Percentiles rank a stretch among this genome's conserved stretches.
Conservation (phyloP, 2,888 invertebrate species). For the Conistra vaccinii region DNA sequence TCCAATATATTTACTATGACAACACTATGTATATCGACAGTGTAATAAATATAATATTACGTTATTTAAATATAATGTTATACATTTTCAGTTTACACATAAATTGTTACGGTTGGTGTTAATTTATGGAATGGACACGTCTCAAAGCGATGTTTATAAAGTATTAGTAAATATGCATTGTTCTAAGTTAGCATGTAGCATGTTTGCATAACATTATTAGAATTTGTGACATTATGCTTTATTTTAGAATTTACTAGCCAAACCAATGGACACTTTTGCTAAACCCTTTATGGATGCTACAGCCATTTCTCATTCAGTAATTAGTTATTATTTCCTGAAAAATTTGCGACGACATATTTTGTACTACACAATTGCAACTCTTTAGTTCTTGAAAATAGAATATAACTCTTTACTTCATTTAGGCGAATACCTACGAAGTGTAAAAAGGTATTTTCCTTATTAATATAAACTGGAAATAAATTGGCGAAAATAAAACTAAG, state of each 20-base stretch:
- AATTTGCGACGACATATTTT: not conserved
- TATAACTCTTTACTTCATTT: not conserved
- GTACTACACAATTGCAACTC: not conserved
- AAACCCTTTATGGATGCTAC: not conserved
- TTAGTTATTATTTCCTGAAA: too few relatives aligned
- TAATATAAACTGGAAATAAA: not conserved
- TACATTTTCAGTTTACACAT: conserved; percentile 3
- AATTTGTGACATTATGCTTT: not conserved
- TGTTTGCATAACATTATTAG: conserved; percentile 15
- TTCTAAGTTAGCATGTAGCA: conserved; percentile 6
- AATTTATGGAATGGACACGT: conserved; percentile 43
- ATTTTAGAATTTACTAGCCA: conserved; percentile 8
- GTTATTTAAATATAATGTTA: conserved; percentile 19
- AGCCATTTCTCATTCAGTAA: not conserved
- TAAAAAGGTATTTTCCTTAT: not conserved
- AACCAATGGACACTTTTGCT: not conserved
- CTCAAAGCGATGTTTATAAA: conserved; percentile 11
- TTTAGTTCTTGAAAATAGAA: not conserved
- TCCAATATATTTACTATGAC: conserved; percentile 25
- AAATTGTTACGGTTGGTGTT: conserved; percentile 6
- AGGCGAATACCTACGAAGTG: not conserved
- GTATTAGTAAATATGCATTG: conserved; percentile 36
- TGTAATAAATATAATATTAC: not conserved
- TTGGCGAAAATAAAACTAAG: not conserved
- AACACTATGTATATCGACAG: not conserved